Percentiles rank a stretch among this genome's conserved stretches.
Conservation (phyloP, 2,113 vertebrate species). For the Acrocephalus kingi region DNA sequence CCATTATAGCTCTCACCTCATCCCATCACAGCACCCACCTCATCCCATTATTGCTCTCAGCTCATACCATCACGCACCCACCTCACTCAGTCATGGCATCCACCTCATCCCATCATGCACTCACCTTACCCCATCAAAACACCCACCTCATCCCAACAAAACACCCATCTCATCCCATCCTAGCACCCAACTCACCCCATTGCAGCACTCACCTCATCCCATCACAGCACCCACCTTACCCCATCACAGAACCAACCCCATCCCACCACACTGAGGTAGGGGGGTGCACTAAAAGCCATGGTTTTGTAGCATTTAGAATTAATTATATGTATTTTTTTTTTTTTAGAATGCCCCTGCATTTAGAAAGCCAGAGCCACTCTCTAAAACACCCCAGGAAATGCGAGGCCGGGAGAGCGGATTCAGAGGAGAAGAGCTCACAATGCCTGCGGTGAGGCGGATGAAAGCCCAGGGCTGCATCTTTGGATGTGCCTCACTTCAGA, state of each 20-base stretch:
- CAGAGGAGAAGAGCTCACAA: slow-evolving; percentile 26
- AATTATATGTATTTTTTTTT: not conserved
- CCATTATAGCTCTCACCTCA: not conserved
- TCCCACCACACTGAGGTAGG: not conserved
- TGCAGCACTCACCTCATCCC: no score
- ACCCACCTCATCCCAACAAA: not conserved
- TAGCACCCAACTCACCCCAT: no score
- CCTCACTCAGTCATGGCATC: no score
- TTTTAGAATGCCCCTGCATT: not conserved
- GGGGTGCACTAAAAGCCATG: not conserved
- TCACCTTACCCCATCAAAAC: not conserved
- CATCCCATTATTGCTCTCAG: no score
- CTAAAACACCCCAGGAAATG: slow-evolving; percentile 56
- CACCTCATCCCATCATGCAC: not conserved
- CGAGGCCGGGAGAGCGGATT: slow-evolving; percentile 35
- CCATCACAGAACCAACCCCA: not conserved
- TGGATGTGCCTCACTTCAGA: slow-evolving; percentile 59
- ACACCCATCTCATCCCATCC: not conserved
- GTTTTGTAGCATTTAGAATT: slow-evolving; percentile 1
- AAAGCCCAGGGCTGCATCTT: slow-evolving; percentile 37
- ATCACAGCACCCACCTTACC: not conserved
- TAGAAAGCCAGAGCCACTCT: slow-evolving; percentile 1
- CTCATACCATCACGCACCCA: no score
- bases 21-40: not conserved
- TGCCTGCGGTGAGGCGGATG: slow-evolving; percentile 48